These are phyloP conservation scores for Phacellophora camtschatica DNA, from an alignment of 30 jellyfish, hydroid and myxozoan genomes.

Conservation along the genomic window DNA sequence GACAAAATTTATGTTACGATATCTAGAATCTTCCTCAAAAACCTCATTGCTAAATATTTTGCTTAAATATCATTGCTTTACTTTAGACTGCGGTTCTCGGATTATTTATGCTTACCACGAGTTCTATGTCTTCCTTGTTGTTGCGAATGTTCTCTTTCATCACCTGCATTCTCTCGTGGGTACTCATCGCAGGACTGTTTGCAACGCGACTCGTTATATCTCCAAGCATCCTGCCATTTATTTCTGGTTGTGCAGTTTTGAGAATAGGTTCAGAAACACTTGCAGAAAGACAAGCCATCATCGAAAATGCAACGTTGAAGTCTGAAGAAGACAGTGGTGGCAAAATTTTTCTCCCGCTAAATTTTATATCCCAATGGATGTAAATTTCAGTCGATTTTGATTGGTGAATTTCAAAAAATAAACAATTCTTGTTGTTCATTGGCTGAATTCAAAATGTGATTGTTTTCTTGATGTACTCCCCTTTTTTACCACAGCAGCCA, in stretches of 20 bases:
- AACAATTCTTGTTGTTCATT: too few species aligned
- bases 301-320: background rate
- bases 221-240: slow-evolving; percentile 31
- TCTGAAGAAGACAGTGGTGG: background rate
- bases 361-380: too few species aligned
- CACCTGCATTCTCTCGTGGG: slow-evolving; percentile 44
- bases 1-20: too few species aligned
- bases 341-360: slow-evolving; percentile 6
- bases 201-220: slow-evolving; percentile 33
- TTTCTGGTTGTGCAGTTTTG: background rate
- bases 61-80: too few species aligned
- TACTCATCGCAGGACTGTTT: slow-evolving; percentile 56
- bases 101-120: slow-evolving; percentile 33
- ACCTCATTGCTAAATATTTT: too few species aligned
- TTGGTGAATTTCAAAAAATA: too few species aligned
- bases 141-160: slow-evolving; percentile 56
- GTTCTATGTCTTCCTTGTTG: slow-evolving; percentile 54
- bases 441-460: too few species aligned
- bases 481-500: too few species aligned
- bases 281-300: background rate
- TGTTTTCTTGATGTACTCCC: too few species aligned
- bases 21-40: too few species aligned
- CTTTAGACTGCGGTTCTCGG: too few species aligned
- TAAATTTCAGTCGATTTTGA: background rate
- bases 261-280: background rate